These are phyloP conservation scores for Cotesia congregata DNA, from an alignment of 2,888 invertebrate species.

Conservation along the genomic window DNA sequence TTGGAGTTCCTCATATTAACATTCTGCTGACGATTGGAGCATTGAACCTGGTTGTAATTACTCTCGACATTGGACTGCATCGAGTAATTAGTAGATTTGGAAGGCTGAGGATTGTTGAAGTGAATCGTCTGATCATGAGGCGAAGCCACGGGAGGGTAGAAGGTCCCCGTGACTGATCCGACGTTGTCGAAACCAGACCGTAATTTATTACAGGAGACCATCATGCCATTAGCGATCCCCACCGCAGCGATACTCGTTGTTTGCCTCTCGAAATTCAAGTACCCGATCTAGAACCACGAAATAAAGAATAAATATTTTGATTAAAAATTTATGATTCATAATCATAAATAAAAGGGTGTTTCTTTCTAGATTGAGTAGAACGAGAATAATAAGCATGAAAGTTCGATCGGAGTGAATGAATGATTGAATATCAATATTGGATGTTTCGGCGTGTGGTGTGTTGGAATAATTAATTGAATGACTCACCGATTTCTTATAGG, in stretches of 20 bases:
- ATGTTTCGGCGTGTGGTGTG: conserved; percentile 5
- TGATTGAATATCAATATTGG: conserved; percentile 22
- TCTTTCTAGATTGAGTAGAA: background rate
- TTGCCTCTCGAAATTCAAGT: conserved; percentile 67
- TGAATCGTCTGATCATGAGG: conserved; percentile 82
- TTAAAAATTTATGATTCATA: background rate
- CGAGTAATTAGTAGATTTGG: conserved; percentile 61
- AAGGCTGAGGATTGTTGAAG: conserved; percentile 61
- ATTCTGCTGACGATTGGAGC: conserved; percentile 61
- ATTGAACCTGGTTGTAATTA: conserved; percentile 64
- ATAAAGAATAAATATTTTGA: no score
- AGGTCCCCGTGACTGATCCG: conserved; percentile 89
- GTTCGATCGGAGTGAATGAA: conserved; percentile 13
- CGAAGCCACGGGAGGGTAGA: conserved; percentile 89
- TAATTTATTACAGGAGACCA: conserved; percentile 87
- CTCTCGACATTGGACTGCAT: conserved; percentile 62
- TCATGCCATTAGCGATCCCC: conserved; percentile 88
- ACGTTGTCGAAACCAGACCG: conserved; percentile 86
- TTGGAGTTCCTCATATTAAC: conserved; percentile 69
- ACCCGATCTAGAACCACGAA: conserved; percentile 59
- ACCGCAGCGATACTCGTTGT: conserved; percentile 79
- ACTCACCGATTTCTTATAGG: conserved; percentile 64
- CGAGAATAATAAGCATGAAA: conserved; percentile 10
- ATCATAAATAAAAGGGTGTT: background rate
- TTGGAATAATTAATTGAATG: conserved; percentile 31